Conservation (phyloP, 2,888 invertebrate genomes). For the Biston stratarius region DNA sequence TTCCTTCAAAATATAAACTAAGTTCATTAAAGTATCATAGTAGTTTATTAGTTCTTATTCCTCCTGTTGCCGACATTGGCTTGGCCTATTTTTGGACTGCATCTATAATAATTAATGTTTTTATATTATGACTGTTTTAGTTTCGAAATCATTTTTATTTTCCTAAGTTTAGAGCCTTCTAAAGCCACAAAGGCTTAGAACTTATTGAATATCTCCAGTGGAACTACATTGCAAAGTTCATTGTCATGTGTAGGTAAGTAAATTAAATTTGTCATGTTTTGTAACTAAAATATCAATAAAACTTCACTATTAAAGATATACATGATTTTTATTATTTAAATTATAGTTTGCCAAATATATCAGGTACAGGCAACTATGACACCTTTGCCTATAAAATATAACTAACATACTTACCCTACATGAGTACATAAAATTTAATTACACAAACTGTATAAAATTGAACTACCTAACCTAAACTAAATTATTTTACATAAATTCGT, state of each 20-base stretch:
- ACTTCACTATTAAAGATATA: slow-evolving; percentile 22
- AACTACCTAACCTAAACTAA: background rate
- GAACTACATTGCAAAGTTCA: background rate
- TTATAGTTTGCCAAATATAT: slow-evolving; percentile 32
- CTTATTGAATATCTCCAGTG: slow-evolving; percentile 11
- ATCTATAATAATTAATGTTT: no score
- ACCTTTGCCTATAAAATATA: slow-evolving; percentile 4
- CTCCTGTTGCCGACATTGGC: no score
- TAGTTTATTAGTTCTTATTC: no score
- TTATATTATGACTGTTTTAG: no score
- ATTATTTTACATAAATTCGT: background rate
- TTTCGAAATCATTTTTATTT: no score
- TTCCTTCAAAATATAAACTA: no score
- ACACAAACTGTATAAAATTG: background rate
- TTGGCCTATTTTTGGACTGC: no score
- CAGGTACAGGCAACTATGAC: slow-evolving; percentile 38
- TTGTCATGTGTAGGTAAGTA: background rate
- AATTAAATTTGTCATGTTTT: slow-evolving; percentile 5
- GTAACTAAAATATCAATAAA: slow-evolving; percentile 25
- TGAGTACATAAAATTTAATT: background rate
- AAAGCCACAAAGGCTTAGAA: slow-evolving; percentile 4
- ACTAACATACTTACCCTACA: no score
- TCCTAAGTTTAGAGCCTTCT: no score
- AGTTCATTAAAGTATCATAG: no score
- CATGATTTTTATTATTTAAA: slow-evolving; percentile 19